Evolutionary conservation across 2,888 invertebrate species (phyloP), one percentile per base, ranked within the genome.

Genomic region (Oeneis ivallda): DNA sequence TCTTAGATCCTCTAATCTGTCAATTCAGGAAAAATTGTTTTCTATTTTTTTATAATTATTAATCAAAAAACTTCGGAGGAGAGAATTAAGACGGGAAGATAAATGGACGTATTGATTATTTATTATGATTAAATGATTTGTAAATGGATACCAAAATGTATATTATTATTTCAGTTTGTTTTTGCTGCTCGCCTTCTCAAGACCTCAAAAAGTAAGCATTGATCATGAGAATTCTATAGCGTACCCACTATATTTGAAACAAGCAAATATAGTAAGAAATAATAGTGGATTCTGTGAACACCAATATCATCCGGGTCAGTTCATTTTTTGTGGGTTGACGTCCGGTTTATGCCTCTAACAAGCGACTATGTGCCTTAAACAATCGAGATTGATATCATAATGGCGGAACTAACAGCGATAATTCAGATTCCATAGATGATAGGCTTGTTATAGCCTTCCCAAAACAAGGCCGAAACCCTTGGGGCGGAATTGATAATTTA

Each of bases 401-500:
- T 80, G 56, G 70, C 64, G 71, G 72, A 66, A 73, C 72, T 68
- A 70, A 72, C 68, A 65, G 72, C 72, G 75, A 77, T 81, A 72
- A 74, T 77, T 79, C 74, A 77, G 75, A 62, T 62, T 77, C 74
- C 75, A 77, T 80, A 80, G 81, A 83, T 82, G 82, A 82, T 83
- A 80, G 81, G 81, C 83, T 90, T 83, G 89, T 89, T 87, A 86
- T 82, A 74, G 80, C 84, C 86, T 85, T 85, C 84, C 83, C 83
- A 88, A 90, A 89, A 88, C 84, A 82, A 81, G 82, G 79, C 79
- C 76, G 75, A 79, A 78, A 80, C 86, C 90, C 90, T 87, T 76
- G 82, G 85, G 89, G 90, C 89, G 81, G 88, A 87, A 90, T 90
- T 91, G 92, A 91, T 91, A 92, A 92, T 92, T 91, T 91, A 89